Base-by-base conservation (phyloP, 2,113 vertebrate species). In the Indicator maculatus region DNA sequence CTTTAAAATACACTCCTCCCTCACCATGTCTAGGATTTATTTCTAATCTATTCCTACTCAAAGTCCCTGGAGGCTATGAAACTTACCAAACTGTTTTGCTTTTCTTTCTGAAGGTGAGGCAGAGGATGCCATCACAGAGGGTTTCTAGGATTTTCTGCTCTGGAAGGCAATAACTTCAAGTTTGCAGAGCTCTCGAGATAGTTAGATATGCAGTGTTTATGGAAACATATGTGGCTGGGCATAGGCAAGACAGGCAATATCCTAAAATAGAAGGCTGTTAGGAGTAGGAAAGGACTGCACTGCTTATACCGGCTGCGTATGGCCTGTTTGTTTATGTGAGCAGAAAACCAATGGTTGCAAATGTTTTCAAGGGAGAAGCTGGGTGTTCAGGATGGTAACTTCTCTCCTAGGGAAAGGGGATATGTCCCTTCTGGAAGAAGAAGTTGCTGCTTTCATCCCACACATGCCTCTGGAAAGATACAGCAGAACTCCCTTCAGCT, bases 361-460 rank as follows among this genome's bases (percentile, higher is more conserved):
- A 27, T 33, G 16, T 4, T 69, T 88, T 38, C 50, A 30, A 76
- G 14, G 8, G 50, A 80, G 55, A 65, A 77, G 7, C 9, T 65
- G 15, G 39, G 14, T 61, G 41, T 63, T 88, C 4, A 2, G 38
- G 44, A 72, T 19, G 6, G 21, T 31, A 52, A 4, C 12, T 9
- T 88, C 27, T 88, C 31, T 50, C 50, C 50, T 56, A 16, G 38
- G 14, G 19, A 0, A 6, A 4, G 36, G 8, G 4, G 9, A 44
- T 36, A 27, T 6, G 10, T 45, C 16, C 55, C 19, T 26, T 73
- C 19, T 50, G 86, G 50, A 65, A 79, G 53, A 11, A 63, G 27
- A 36, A n/a, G 26, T 9, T 45, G 9, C 18, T 85, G 19, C 19
- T 71, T 87, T 72, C 3, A 14, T 2, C 47, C 12, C 0, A 0